Percentiles rank a stretch among this genome's conserved stretches.
phyloP scores from a whole-genome alignment of 1,140 invertebrate genomes.

The Hermatobates lingyangjiaoensis region DNA sequence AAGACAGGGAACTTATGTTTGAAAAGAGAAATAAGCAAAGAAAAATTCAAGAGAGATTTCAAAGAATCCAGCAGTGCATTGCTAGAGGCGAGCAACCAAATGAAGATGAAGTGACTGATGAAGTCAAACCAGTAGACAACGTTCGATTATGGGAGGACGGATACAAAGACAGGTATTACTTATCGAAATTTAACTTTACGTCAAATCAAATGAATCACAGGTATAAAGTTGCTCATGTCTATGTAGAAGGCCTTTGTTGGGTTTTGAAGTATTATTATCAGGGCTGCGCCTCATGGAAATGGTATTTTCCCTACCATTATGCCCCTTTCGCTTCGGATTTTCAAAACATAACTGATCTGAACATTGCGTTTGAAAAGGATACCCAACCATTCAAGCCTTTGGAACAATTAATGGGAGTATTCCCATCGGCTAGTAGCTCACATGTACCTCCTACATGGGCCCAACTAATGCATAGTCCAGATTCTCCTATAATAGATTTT shows the following conservation, averaged over 20 bases:
- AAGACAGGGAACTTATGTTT: conserved; percentile 67
- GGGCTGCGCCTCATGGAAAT: conserved; percentile 98
- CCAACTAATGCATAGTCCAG: conserved; percentile 80
- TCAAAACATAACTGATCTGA: conserved; percentile 67
- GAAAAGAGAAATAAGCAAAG: conserved; percentile 56
- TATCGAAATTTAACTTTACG: conserved; percentile 85
- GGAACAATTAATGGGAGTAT: conserved; percentile 98
- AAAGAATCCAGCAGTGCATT: conserved; percentile 12
- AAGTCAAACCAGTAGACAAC: conserved; percentile 73
- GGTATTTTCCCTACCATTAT: conserved; percentile 99
- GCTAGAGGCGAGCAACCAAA: conserved; percentile 26
- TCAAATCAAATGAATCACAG: conserved; percentile 68
- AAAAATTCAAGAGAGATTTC: conserved; percentile 26
- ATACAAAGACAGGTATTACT: conserved; percentile 95
- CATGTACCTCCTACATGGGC: conserved; percentile 90
- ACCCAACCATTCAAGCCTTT: conserved; percentile 87
- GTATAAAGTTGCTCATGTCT: conserved; percentile 67
- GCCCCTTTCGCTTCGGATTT: conserved; percentile 99
- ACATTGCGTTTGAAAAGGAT: conserved; percentile 70
- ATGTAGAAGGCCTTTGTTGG: conserved; percentile 93
- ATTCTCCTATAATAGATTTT: conserved; percentile 94
- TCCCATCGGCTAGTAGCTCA: conserved; percentile 86
- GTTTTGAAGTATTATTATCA: conserved; percentile 97
- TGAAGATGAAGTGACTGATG: conserved; percentile 32
- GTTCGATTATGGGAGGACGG: conserved; percentile 94